A percentile compares a stretch with the other conserved stretches of the same genome.
phyloP scores from a whole-genome alignment of 2,797 vertebrate species.

The Diplodus sargus region DNA sequence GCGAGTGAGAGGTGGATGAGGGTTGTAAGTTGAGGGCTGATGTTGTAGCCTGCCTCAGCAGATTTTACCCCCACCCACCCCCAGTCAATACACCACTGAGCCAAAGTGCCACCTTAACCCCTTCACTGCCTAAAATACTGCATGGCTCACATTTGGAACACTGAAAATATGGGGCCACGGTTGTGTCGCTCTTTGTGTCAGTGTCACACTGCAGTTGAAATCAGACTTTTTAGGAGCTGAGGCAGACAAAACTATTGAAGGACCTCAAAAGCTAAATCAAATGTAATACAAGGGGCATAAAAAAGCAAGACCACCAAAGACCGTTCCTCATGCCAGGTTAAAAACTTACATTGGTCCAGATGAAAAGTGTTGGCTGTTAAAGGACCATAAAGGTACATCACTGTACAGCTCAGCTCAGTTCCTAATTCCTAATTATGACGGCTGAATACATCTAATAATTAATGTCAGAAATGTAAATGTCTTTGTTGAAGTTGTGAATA shows the following conservation, averaged over 20 bases:
- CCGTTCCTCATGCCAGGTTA: not conserved
- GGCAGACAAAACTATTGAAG: not conserved
- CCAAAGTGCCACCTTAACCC: constrained; percentile 63
- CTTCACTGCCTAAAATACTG: constrained; percentile 53
- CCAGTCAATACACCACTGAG: constrained; percentile 69
- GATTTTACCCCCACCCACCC: constrained; percentile 42
- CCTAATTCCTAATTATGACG: not conserved
- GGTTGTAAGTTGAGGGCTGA: constrained; percentile 49
- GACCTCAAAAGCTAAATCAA: not conserved
- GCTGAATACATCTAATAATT: not conserved
- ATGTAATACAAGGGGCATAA: not conserved
- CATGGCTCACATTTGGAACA: constrained; percentile 29
- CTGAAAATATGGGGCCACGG: not conserved
- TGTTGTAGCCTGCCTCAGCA: constrained; percentile 75
- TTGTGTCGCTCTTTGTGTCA: not conserved
- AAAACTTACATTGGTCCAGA: not conserved
- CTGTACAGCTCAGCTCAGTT: not conserved
- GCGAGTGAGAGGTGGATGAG: constrained; percentile 35
- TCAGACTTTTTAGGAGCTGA: not conserved
- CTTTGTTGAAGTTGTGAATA: not conserved
- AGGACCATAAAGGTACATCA: not conserved
- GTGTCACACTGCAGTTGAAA: not conserved
- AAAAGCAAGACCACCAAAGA: not conserved
- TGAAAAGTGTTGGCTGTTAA: not conserved
- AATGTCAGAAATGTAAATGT: not conserved